Conservation (phyloP, 2,113 vertebrate species). For the Scortum barcoo region DNA sequence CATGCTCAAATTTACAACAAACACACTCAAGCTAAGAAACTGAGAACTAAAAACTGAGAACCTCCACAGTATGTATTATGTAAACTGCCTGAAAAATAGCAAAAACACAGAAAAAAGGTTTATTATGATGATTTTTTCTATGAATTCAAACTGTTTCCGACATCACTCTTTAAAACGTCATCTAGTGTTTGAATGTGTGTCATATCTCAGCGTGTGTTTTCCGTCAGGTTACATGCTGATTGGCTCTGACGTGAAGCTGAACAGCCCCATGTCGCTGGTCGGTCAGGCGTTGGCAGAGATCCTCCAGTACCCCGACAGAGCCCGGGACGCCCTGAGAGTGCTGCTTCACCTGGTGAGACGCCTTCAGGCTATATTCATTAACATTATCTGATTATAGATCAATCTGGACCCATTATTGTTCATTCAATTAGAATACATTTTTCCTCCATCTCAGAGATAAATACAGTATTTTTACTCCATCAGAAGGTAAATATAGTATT, state of each 20-base stretch:
- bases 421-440: not conserved
- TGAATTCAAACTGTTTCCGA: not conserved
- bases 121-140: too few relatives aligned
- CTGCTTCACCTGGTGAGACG: constrained; percentile 92
- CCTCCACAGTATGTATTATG: too few relatives aligned
- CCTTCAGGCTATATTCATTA: not conserved
- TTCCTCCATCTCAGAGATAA: too few relatives aligned
- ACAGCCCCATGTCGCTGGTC: constrained; percentile 93
- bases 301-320: constrained; percentile 92
- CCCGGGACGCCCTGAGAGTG: constrained; percentile 93
- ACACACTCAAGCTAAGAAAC: too few relatives aligned
- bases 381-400: not conserved
- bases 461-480: too few relatives aligned
- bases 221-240: constrained; percentile 93
- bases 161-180: not conserved
- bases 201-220: not conserved
- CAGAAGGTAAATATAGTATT: too few relatives aligned
- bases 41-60: too few relatives aligned
- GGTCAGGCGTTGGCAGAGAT: constrained; percentile 94
- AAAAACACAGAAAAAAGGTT: too few relatives aligned
- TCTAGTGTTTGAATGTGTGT: not conserved
- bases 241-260: constrained; percentile 93
- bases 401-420: not conserved
- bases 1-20: too few relatives aligned
- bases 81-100: too few relatives aligned